phyloP scores from a whole-genome alignment of 2,113 vertebrate genomes.

The Clinocottus analis region DNA sequence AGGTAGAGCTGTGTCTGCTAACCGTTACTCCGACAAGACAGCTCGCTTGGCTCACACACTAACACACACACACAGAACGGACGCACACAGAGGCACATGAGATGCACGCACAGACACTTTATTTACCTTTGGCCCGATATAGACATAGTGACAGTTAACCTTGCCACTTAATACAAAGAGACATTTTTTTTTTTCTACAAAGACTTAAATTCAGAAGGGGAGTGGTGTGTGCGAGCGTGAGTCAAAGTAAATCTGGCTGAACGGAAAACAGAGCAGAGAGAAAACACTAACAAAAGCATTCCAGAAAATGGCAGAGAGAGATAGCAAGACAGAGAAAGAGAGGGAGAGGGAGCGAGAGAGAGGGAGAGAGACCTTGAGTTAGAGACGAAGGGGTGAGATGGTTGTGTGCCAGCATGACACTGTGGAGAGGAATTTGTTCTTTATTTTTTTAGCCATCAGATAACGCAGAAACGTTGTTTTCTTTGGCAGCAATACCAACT shows the following conservation, averaged over 20 bases:
- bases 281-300: conserved; percentile 70
- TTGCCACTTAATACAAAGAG: conserved; percentile 68
- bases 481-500: neutral
- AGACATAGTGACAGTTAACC: conserved; percentile 67
- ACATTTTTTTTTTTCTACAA: conserved; percentile 55
- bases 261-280: conserved; percentile 42
- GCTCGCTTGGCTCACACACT: conserved; percentile 63
- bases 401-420: conserved; percentile 24
- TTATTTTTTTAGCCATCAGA: conserved; percentile 9
- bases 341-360: neutral
- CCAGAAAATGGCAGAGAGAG: conserved; percentile 38
- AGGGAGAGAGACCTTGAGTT: conserved; percentile 36
- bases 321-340: conserved; percentile 24
- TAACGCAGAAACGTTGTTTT: conserved; percentile 13
- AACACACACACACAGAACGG: conserved; percentile 18
- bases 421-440: conserved; percentile 37
- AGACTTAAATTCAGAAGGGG: conserved; percentile 41
- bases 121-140: conserved; percentile 72
- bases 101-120: conserved; percentile 39
- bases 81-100: conserved; percentile 2
- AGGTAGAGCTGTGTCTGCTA: conserved; percentile 77
- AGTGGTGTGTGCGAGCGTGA: conserved; percentile 1
- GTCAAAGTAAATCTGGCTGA: conserved; percentile 56
- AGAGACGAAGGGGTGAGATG: conserved; percentile 28
- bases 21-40: conserved; percentile 76